Evolutionary conservation across 2,797 vertebrate genomes (phyloP), one percentile per base, ranked within the genome.

Genomic region (Tinamus major): DNA sequence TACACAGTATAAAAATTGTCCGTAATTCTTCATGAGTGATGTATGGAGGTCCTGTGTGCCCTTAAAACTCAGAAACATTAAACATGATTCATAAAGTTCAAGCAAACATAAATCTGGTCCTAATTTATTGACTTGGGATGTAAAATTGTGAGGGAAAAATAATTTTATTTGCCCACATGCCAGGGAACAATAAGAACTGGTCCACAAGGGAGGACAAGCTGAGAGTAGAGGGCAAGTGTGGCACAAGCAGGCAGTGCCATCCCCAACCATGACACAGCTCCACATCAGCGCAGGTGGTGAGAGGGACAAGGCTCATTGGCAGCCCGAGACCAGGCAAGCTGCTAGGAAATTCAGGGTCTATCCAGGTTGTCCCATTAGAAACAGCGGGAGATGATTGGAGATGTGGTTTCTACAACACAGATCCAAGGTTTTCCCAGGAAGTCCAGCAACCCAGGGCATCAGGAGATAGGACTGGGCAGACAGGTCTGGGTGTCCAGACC

Each of bases 11-110:
- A 51, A 76, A 84, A 83, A 75, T 6, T 70, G 53, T 58, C 33
- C 42, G 13, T 80, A 26, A 53, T 79, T 83, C 27, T 58, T 53
- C 61, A 7, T 62, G 10, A 70, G 23, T 87, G 41, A 79, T 21
- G 0, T 61, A 4, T 78, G 67, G 16, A 83, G 76, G 21, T 91
- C 23, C 21, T 44, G 3, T 69, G 37, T 80, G 24, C 37, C 74
- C 44, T 83, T 87, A 78, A 77, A 80, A 75, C 26, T 79, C 26
- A 59, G n/a, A 87, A 93, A 49, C 3, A 29, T 86, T 64, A 59
- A 80, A 62, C 0, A 1, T 1, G 0, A 41, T 42, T 74, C 15
- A 33, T 65, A 48, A 62, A 86, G 75, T 49, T 81, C 4, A 61
- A 62, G 13, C 5, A 79, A 78, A 75, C 29, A 71, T 23, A 84